Evolutionary conservation across 2,113 vertebrate species (phyloP), one percentile per base, ranked within the genome.

Genomic region (Gasterosteus aculeatus): DNA sequence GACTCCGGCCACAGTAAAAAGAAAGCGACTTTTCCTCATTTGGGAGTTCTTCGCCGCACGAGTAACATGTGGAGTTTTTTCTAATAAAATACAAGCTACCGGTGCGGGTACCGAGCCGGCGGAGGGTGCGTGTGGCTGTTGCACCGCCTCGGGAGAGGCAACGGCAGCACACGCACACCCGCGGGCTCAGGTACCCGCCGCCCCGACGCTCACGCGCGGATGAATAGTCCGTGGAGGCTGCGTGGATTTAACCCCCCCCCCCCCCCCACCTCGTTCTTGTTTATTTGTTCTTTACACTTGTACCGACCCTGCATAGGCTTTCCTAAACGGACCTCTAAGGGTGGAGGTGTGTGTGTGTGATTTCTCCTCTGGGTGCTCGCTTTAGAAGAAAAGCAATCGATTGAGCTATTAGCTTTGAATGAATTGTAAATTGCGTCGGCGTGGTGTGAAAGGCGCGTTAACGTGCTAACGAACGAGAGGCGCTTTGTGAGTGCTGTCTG

Each of bases 361-460:
- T 87, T 69, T 88, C 85, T 90, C 83, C 12, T 26, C 77, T 68
- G 85, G 47, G 61, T 67, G 69, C 67, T 26, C 46, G 81, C 73
- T 56, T 75, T 67, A 59, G 53, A 82, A 33, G 60, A 46, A 58
- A 67, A 75, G 78, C 83, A 86, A 91, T 89, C 89, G 75, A 89
- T 91, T 44, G 41, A 68, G 76, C 68, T 88, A 89, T 91, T 91
- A 86, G 86, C 89, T 87, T 86, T 89, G 76, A 89, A 93, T 91
- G 90, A 87, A 91, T 93, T 92, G 84, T 77, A 89, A 86, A 88
- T 78, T 26, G 86, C 82, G 85, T 79, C 57, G 72, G 75, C 60
- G 83, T 78, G 78, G 58, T 57, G 83, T 87, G 87, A 88, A 85
- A 84, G 72, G 80, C 76, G 81, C 76, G 83, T 82, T 90, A 88